Evolutionary conservation across 2,113 vertebrate genomes (phyloP).

Genomic region (Struthidea cinerea): DNA sequence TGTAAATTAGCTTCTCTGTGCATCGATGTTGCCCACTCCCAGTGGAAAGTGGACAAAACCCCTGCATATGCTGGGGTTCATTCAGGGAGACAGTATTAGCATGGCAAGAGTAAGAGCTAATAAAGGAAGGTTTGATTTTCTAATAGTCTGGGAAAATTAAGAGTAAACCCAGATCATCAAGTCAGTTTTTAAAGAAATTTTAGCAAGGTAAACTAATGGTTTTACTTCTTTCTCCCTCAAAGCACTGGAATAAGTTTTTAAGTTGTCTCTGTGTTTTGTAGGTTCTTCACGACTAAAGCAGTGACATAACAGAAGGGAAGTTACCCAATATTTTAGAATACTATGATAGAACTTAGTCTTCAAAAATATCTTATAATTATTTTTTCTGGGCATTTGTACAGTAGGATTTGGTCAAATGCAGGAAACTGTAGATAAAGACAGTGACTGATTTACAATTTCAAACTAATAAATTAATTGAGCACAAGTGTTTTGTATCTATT

Average conservation of each 20-base stretch:
- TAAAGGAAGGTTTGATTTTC: neutral
- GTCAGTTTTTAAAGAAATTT: neutral
- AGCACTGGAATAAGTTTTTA: neutral
- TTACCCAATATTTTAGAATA: conserved; percentile 74
- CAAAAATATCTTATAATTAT: conserved; percentile 73
- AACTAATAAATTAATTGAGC: conserved; percentile 38
- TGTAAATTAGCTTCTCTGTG: neutral
- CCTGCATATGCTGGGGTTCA: neutral
- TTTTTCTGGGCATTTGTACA: conserved; percentile 78
- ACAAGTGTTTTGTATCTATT: neutral
- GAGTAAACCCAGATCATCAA: neutral
- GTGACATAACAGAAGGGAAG: conserved; percentile 70
- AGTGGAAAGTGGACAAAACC: neutral
- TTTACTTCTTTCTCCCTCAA: neutral
- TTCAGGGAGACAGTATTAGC: neutral
- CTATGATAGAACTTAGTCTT: conserved; percentile 73
- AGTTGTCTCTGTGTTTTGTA: conserved; percentile 5
- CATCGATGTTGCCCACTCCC: neutral
- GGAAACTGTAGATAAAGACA: conserved; percentile 17
- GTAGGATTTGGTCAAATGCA: conserved; percentile 26
- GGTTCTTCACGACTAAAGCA: conserved; percentile 68
- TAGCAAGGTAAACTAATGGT: neutral
- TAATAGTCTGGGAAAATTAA: neutral
- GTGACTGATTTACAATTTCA: conserved; percentile 12
- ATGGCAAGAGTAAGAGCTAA: neutral